phyloP scores from a whole-genome alignment of 2,888 invertebrate genomes.

The Empis livida region DNA sequence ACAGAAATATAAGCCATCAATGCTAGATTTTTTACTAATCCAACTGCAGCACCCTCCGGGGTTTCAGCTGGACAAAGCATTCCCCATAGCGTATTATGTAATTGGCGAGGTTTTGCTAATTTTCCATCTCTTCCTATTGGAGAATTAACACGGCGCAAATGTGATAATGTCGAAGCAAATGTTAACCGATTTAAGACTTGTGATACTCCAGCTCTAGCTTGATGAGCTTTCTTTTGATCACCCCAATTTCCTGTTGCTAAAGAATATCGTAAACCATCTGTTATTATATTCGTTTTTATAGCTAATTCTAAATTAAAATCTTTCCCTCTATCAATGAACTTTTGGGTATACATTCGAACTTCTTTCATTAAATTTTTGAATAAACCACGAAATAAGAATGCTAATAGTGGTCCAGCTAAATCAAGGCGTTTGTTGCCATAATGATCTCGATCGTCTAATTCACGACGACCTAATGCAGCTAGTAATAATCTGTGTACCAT shows the following conservation, averaged over 20 bases:
- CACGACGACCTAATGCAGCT: constrained; percentile 89
- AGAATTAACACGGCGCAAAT: constrained; percentile 95
- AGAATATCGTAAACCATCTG: constrained; percentile 94
- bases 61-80: constrained; percentile 99
- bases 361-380: constrained; percentile 96
- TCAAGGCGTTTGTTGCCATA: constrained; percentile 98
- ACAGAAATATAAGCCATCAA: constrained; percentile 99
- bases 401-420: constrained; percentile 91
- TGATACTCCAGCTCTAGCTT: constrained; percentile 45
- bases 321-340: constrained; percentile 97
- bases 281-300: constrained; percentile 95
- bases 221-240: constrained; percentile 99
- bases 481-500: constrained; percentile 96
- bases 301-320: constrained; percentile 86
- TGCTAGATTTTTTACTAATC: constrained; percentile 96
- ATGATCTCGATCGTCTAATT: constrained; percentile 99
- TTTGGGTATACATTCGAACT: constrained; percentile 96
- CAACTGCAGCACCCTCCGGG: constrained; percentile 94
- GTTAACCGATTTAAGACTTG: constrained; percentile 97
- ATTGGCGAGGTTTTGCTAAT: constrained; percentile 94
- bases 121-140: constrained; percentile 99
- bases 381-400: constrained; percentile 91
- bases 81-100: constrained; percentile 99
- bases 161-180: constrained; percentile 96
- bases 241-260: constrained; percentile 99